These are phyloP conservation scores for Sarcophaga rosellei DNA, from an alignment of 2,888 invertebrate genomes.

Conservation along the genomic window DNA sequence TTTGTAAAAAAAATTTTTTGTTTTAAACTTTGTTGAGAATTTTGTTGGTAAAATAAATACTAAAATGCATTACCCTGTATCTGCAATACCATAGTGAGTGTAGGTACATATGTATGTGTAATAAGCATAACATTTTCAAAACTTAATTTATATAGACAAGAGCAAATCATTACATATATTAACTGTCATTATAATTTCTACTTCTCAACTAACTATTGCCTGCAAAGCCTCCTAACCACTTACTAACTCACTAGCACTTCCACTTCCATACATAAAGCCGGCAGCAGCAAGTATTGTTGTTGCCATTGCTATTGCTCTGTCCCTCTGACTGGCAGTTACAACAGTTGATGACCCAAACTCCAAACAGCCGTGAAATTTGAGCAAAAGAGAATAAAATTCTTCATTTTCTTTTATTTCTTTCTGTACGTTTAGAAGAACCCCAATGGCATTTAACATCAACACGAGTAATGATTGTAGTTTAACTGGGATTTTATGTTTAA, in stretches of 20 bases:
- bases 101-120: slow-evolving; percentile 39
- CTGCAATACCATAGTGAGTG: too few species aligned
- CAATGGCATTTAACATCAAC: too few species aligned
- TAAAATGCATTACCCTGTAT: too few species aligned
- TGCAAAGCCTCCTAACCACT: neutral
- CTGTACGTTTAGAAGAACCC: too few species aligned
- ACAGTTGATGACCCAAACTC: neutral
- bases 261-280: too few species aligned
- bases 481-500: slow-evolving; percentile 55
- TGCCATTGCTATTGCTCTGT: neutral
- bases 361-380: neutral
- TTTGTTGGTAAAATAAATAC: too few species aligned
- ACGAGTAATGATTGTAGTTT: neutral
- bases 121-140: slow-evolving; percentile 54
- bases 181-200: slow-evolving; percentile 60
- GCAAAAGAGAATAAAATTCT: too few species aligned
- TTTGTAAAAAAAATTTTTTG: too few species aligned
- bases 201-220: neutral
- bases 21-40: too few species aligned
- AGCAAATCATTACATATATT: slow-evolving; percentile 32
- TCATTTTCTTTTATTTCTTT: too few species aligned
- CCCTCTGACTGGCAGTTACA: slow-evolving; percentile 15
- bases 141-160: neutral
- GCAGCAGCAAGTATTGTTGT: neutral
- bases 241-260: neutral